Conservation (phyloP, 1,140 invertebrate species). For the Oscheius sp. region DNA sequence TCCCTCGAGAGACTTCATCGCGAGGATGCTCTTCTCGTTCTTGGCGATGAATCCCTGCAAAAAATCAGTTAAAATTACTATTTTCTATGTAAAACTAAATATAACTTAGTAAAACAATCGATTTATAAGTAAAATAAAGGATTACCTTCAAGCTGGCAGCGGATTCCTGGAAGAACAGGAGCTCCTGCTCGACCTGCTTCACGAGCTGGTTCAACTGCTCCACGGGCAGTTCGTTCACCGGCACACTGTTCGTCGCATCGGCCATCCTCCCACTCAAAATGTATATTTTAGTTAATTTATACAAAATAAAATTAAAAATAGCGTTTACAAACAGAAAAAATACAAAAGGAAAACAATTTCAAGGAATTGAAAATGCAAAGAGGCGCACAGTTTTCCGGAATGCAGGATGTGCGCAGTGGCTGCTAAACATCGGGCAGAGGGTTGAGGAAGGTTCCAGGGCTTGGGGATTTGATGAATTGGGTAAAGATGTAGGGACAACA, state of each 20-base stretch:
- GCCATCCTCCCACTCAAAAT: too few species aligned
- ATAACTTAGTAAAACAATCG: not conserved
- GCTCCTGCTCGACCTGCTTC: slow-evolving; percentile 22
- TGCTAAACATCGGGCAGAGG: too few species aligned
- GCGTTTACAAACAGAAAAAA: too few species aligned
- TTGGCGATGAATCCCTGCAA: slow-evolving; percentile 3
- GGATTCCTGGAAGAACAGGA: slow-evolving; percentile 25
- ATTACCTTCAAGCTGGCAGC: slow-evolving; percentile 16
- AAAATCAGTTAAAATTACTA: not conserved
- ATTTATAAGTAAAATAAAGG: not conserved
- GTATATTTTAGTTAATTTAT: too few species aligned
- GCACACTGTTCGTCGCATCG: slow-evolving; percentile 23
- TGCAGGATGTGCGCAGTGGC: too few species aligned
- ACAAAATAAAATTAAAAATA: too few species aligned
- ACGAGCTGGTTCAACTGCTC: slow-evolving; percentile 21
- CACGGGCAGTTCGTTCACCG: slow-evolving; percentile 17
- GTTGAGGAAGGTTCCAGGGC: too few species aligned
- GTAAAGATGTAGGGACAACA: too few species aligned
- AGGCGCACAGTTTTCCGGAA: too few species aligned
- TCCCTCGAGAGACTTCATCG: not conserved
- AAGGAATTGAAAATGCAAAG: too few species aligned
- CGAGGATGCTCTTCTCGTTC: slow-evolving; percentile 29
- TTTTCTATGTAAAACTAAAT: not conserved
- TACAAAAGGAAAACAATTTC: too few species aligned
- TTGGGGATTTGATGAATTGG: too few species aligned